phyloP scores from a whole-genome alignment of 1,140 invertebrate genomes.

The Aricia agestis region DNA sequence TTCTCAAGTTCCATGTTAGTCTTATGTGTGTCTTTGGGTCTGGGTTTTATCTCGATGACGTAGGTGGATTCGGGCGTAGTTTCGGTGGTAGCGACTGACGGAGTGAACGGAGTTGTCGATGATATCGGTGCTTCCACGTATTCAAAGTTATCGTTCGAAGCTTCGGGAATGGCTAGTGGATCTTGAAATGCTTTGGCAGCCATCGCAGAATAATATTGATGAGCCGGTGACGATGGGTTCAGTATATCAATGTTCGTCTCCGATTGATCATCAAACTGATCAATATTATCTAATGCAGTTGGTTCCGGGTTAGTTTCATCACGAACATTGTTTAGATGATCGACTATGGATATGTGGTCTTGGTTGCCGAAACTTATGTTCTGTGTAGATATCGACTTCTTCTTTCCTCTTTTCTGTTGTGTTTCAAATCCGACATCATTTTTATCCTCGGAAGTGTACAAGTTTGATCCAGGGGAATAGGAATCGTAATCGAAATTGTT shows the following conservation, averaged over 20 bases:
- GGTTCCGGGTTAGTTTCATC: slow-evolving; percentile 38
- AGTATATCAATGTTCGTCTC: slow-evolving; percentile 38
- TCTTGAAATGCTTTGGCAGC: slow-evolving; percentile 53
- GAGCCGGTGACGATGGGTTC: slow-evolving; percentile 48
- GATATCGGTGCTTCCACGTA: slow-evolving; percentile 52
- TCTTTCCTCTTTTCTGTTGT: slow-evolving; percentile 47
- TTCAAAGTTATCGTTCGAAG: slow-evolving; percentile 62
- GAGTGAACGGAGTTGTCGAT: slow-evolving; percentile 35
- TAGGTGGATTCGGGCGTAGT: not conserved
- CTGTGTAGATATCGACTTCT: slow-evolving; percentile 67
- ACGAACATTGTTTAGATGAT: slow-evolving; percentile 51
- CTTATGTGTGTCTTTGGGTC: slow-evolving; percentile 18
- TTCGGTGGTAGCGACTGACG: slow-evolving; percentile 29
- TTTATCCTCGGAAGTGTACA: slow-evolving; percentile 50
- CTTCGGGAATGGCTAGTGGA: slow-evolving; percentile 44
- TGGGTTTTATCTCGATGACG: slow-evolving; percentile 19
- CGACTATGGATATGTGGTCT: slow-evolving; percentile 57
- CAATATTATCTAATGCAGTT: slow-evolving; percentile 45
- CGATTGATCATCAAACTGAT: slow-evolving; percentile 47
- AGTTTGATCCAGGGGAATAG: slow-evolving; percentile 52
- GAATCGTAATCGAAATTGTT: slow-evolving; percentile 61
- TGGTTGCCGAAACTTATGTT: slow-evolving; percentile 67
- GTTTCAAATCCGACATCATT: slow-evolving; percentile 36
- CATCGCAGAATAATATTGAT: slow-evolving; percentile 56
- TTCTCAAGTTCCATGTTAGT: slow-evolving; percentile 19